Conservation (phyloP, 2,888 invertebrate species). For the Punctoribates punctum region DNA sequence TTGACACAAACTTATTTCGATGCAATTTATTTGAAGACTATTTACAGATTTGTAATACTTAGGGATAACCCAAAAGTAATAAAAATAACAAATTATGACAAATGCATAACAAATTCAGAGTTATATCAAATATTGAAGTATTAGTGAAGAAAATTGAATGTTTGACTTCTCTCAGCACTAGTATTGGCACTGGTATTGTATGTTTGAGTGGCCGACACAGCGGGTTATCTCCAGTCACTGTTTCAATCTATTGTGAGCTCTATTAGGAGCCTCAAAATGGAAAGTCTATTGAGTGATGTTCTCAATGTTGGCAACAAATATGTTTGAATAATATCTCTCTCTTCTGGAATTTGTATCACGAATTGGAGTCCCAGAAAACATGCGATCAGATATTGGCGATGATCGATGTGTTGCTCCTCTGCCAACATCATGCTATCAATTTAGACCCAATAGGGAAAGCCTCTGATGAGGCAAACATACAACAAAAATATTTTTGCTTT, state of each 20-base stretch:
- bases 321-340: slow-evolving; percentile 30
- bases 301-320: not conserved
- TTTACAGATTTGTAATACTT: too few species aligned
- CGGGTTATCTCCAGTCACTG: slow-evolving; percentile 27
- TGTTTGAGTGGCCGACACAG: not conserved
- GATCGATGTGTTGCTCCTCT: slow-evolving; percentile 29
- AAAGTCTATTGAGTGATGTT: not conserved
- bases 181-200: not conserved
- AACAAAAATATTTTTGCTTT: not conserved
- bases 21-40: too few species aligned
- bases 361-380: slow-evolving; percentile 21
- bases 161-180: not conserved
- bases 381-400: slow-evolving; percentile 30
- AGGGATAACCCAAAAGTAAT: too few species aligned
- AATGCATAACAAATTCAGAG: slow-evolving; percentile 9
- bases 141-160: slow-evolving; percentile 27
- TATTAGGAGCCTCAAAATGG: not conserved
- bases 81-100: slow-evolving; percentile 36
- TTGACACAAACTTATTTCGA: too few species aligned
- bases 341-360: slow-evolving; percentile 13
- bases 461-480: not conserved
- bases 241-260: not conserved
- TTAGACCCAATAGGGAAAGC: not conserved
- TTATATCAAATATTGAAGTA: slow-evolving; percentile 33
- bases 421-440: too few species aligned